These are phyloP conservation scores for Rapana venosa DNA, from an alignment of 2,888 invertebrate species.

Conservation along the genomic window DNA sequence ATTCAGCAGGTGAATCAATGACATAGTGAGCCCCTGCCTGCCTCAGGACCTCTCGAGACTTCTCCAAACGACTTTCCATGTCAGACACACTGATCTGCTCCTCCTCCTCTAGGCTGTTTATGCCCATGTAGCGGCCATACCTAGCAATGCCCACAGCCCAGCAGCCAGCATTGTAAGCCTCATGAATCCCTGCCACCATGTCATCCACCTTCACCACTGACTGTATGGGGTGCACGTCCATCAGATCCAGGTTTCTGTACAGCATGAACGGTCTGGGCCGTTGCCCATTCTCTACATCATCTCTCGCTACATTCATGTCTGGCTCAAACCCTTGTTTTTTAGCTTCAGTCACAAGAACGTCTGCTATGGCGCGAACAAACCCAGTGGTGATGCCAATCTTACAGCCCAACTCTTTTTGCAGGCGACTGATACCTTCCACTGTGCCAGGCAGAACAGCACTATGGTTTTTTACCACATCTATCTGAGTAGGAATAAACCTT, in stretches of 20 bases:
- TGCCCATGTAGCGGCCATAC: conserved; percentile 78
- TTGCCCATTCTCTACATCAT: conserved; percentile 76
- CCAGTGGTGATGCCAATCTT: conserved; percentile 76
- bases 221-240: conserved; percentile 75
- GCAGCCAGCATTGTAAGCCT: conserved; percentile 77
- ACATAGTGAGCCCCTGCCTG: conserved; percentile 78
- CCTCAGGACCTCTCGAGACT: conserved; percentile 69
- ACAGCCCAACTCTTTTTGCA: conserved; percentile 64
- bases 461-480: conserved; percentile 67
- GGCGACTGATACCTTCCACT: conserved; percentile 61
- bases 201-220: conserved; percentile 77
- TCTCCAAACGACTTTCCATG: conserved; percentile 61
- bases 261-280: conserved; percentile 78
- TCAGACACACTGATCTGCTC: conserved; percentile 64
- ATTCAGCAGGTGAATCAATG: conserved; percentile 75
- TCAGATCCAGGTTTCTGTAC: conserved; percentile 77
- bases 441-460: conserved; percentile 62
- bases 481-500: conserved; percentile 76
- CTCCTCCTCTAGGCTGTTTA: conserved; percentile 72
- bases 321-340: conserved; percentile 75
- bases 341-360: conserved; percentile 71
- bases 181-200: conserved; percentile 75
- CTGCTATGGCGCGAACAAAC: conserved; percentile 74
- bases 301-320: conserved; percentile 76
- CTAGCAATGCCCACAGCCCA: conserved; percentile 78